Percentiles rank a stretch among this genome's conserved stretches.
These are phyloP conservation scores for Ornithoptera alexandrae DNA, from an alignment of 2,888 invertebrate species.

Conservation along the genomic window DNA sequence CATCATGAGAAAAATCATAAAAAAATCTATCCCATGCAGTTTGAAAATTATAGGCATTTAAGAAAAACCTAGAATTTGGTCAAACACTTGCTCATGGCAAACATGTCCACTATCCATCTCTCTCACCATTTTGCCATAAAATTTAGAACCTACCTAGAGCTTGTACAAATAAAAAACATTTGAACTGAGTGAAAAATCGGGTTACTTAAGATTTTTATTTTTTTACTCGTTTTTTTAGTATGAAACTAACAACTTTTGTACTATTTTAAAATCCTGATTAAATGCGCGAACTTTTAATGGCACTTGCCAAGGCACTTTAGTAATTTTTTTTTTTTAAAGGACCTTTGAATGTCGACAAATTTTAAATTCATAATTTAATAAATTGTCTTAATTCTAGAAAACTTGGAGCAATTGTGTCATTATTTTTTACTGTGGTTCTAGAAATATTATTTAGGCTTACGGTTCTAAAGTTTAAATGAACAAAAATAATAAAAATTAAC, in stretches of 20 bases:
- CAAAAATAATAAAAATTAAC: slow-evolving; percentile 7
- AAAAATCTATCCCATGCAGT: not conserved
- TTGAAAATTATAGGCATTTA: not conserved
- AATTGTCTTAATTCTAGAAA: slow-evolving; percentile 7
- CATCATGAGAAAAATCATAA: not conserved
- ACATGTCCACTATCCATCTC: slow-evolving; percentile 8
- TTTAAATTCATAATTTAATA: not conserved
- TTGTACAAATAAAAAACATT: slow-evolving; percentile 3
- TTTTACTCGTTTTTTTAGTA: slow-evolving; percentile 2
- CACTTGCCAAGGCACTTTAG: too few relatives aligned
- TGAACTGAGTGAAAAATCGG: slow-evolving; percentile 5
- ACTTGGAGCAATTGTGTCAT: slow-evolving; percentile 2
- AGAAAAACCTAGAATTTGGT: slow-evolving; percentile 8
- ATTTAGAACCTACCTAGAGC: too few relatives aligned
- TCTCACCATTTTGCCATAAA: not conserved
- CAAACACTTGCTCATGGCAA: not conserved
- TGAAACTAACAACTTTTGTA: not conserved
- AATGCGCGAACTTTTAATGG: slow-evolving; percentile 4
- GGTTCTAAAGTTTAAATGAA: slow-evolving; percentile 4
- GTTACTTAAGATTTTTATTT: slow-evolving; percentile 6
- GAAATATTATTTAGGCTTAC: not conserved
- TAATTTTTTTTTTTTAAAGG: too few relatives aligned
- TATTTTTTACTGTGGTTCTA: slow-evolving; percentile 1
- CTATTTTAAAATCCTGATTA: slow-evolving; percentile 9
- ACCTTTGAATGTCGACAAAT: too few relatives aligned